Conservation (phyloP, 2,113 vertebrate genomes). For the Crotophaga sulcirostris region DNA sequence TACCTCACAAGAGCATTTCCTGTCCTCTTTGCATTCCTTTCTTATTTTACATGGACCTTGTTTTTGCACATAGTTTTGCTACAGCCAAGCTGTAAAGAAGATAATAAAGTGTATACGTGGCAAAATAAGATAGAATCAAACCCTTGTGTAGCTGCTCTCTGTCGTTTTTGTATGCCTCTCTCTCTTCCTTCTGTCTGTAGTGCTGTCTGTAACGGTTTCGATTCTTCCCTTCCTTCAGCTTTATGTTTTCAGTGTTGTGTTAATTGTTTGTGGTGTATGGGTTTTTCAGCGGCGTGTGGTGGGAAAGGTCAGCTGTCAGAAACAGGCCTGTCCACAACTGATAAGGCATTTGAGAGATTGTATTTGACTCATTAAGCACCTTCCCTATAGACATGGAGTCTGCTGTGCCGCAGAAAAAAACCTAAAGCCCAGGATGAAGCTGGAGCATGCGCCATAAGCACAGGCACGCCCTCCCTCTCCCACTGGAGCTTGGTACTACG, state of each 20-base stretch:
- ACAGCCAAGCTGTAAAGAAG: background rate
- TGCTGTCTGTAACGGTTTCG: background rate
- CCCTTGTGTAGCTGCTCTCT: background rate
- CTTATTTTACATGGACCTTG: background rate
- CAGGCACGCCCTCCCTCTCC: background rate
- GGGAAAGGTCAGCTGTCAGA: slow-evolving; percentile 74
- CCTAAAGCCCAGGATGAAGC: background rate
- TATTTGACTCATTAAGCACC: slow-evolving; percentile 61
- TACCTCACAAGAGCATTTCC: background rate
- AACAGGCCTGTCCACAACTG: slow-evolving; percentile 61
- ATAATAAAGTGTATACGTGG: background rate
- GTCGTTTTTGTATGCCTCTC: background rate
- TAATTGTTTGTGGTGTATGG: slow-evolving; percentile 64
- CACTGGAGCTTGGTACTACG: rapidly evolving
- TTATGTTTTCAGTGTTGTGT: slow-evolving; percentile 27
- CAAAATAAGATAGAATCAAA: background rate
- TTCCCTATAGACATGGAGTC: slow-evolving; percentile 45
- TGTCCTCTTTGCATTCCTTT: background rate
- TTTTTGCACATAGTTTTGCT: slow-evolving; percentile 29
- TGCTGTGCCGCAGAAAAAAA: background rate
- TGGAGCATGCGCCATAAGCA: background rate
- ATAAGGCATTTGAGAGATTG: slow-evolving; percentile 70
- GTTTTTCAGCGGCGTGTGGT: slow-evolving; percentile 4
- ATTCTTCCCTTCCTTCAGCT: background rate
- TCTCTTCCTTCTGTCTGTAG: background rate